Evolutionary conservation across 2,888 invertebrate genomes (phyloP).

Genomic region (Hetaerina titia): DNA sequence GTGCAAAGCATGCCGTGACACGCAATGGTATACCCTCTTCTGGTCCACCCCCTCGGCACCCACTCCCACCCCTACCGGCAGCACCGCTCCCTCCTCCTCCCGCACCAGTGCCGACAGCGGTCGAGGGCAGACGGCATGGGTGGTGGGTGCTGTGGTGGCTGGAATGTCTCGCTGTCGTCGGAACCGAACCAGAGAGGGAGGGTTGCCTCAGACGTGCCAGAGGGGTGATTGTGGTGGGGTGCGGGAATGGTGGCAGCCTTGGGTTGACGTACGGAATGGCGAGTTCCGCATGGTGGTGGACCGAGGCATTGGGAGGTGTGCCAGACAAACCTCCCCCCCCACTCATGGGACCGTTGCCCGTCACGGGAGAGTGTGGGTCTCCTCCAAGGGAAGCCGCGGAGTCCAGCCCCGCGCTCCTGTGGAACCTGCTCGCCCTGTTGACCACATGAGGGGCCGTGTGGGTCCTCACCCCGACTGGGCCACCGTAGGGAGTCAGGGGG

Average conservation of each 20-base stretch:
- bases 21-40: slow-evolving; percentile 87
- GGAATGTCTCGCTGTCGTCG: slow-evolving; percentile 55
- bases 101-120: slow-evolving; percentile 74
- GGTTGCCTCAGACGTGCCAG: slow-evolving; percentile 89
- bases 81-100: background rate
- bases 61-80: slow-evolving; percentile 49
- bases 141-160: slow-evolving; percentile 41
- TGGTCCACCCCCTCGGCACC: slow-evolving; percentile 72
- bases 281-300: slow-evolving; percentile 71
- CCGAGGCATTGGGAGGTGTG: slow-evolving; percentile 74
- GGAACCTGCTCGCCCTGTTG: slow-evolving; percentile 96
- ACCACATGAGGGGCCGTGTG: slow-evolving; percentile 97
- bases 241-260: slow-evolving; percentile 93
- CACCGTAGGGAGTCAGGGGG: slow-evolving; percentile 97
- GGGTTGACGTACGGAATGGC: slow-evolving; percentile 90
- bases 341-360: slow-evolving; percentile 75
- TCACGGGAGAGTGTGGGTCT: slow-evolving; percentile 82
- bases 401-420: slow-evolving; percentile 94
- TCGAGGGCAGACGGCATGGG: slow-evolving; percentile 74
- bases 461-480: slow-evolving; percentile 93
- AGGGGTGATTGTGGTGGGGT: slow-evolving; percentile 88
- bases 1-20: slow-evolving; percentile 89
- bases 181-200: slow-evolving; percentile 67
- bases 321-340: slow-evolving; percentile 75
- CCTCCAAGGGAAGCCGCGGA: slow-evolving; percentile 82